Evolutionary conservation across 2,888 invertebrate species (phyloP).

Genomic region (Rhimphoctona megacephalus): DNA sequence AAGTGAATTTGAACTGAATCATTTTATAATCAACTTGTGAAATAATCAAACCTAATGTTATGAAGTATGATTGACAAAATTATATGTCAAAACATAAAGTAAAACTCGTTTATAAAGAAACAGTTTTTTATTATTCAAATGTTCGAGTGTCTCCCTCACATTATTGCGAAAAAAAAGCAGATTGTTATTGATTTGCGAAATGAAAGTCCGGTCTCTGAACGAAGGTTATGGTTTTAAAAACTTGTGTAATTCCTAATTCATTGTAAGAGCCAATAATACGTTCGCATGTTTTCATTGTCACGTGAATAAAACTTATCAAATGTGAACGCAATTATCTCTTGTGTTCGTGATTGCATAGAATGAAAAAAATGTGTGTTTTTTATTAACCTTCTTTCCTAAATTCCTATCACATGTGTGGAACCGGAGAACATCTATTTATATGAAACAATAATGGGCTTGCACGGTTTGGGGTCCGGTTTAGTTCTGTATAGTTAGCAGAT

Average conservation of each 20-base stretch:
- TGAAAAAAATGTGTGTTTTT: not conserved
- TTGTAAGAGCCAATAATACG: not conserved
- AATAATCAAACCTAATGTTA: not conserved
- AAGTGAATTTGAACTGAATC: not conserved
- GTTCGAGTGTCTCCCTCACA: not conserved
- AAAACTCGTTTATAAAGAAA: not conserved
- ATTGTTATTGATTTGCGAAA: not conserved
- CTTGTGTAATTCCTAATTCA: not conserved
- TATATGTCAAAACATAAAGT: not conserved
- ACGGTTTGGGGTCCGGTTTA: not conserved
- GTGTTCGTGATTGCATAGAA: not conserved
- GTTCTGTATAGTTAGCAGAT: no score
- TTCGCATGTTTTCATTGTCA: not conserved
- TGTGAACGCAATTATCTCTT: not conserved
- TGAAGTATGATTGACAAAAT: not conserved
- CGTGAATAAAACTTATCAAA: not conserved
- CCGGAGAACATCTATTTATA: slow-evolving; percentile 4
- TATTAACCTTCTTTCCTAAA: not conserved
- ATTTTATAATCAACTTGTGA: not conserved
- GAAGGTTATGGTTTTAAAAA: not conserved
- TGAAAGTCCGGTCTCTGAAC: not conserved
- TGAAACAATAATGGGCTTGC: not conserved
- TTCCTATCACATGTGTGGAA: not conserved
- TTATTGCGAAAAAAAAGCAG: not conserved
- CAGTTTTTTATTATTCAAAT: not conserved